Percentiles rank a stretch among this genome's conserved stretches.
phyloP scores from a whole-genome alignment of 1,140 invertebrate species.

The Cydia fagiglandana region DNA sequence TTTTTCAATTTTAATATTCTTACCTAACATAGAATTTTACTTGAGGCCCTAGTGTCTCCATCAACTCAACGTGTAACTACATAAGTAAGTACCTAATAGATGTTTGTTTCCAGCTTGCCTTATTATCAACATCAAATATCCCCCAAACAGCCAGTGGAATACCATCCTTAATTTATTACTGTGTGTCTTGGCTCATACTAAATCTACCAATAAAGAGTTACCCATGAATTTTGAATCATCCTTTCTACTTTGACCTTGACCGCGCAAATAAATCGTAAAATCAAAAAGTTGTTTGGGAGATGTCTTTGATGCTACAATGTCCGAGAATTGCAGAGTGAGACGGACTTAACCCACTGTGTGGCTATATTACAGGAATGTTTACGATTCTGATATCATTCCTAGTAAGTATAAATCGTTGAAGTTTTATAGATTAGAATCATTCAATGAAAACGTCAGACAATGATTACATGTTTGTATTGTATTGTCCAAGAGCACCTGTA shows the following conservation, averaged over 20 bases:
- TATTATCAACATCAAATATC: background rate
- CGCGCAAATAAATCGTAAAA: no score
- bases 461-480: conserved; percentile 9
- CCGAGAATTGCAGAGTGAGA: no score
- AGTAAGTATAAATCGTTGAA: background rate
- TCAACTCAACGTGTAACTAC: no score
- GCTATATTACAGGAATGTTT: background rate
- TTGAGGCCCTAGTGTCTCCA: background rate
- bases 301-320: no score
- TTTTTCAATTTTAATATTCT: background rate
- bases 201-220: no score
- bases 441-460: conserved; percentile 5
- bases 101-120: background rate
- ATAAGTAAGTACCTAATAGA: background rate
- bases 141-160: background rate
- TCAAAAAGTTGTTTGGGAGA: no score
- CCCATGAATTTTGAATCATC: no score
- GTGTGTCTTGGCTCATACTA: no score
- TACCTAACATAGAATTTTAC: background rate
- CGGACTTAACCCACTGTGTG: no score
- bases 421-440: conserved; percentile 4
- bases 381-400: background rate
- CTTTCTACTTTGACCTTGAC: no score
- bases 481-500: conserved; percentile 15
- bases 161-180: no score